Evolutionary conservation across 2,888 invertebrate species (phyloP), one percentile per base, ranked within the genome.

Genomic region (Sipha maydis): DNA sequence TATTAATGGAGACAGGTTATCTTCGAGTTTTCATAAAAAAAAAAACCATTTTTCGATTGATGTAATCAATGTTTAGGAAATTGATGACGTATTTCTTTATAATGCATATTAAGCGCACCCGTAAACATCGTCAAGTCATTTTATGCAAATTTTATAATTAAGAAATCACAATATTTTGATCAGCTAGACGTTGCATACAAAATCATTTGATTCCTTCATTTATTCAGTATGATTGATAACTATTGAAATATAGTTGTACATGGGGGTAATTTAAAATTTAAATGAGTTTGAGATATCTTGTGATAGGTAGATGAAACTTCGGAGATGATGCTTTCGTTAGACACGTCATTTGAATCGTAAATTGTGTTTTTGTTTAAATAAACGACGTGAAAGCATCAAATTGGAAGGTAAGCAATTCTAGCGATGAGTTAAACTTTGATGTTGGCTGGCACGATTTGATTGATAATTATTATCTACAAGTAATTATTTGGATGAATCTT

Each of bases 311-410:
- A 28, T 21, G 38, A 34, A 75, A 83, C 73, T 83, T 84, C 28
- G 84, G 61, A 84, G 38, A 76, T 34, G 75, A 61, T 76, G 76
- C 76, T 75, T 61, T 76, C 76, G 61, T 84, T 61, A 84, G 84
- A 84, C 84, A 61, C 84, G 48, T 84, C 38, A 61, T 84, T 84
- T 84, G 84, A 84, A 84, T 84, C 84, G 76, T 84, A 84, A 84
- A 76, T 84, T 76, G 61, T 84, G 61, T 84, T 84, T 84, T 84
- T 76, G 84, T 84, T 76, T 84, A 61, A 84, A 84, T 84, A 84
- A 84, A 84, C 84, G 75, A 41, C 31, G 38, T 14, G 25, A 61
- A 41, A 75, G 34, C 80, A 21, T 25, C 75, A 84, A 84, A 84
- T 61, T 75, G 83, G 75, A 84, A 61, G 56, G 75, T 61, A 84